phyloP scores from a whole-genome alignment of 2,797 vertebrate genomes.

The Adrianichthys oophorus region DNA sequence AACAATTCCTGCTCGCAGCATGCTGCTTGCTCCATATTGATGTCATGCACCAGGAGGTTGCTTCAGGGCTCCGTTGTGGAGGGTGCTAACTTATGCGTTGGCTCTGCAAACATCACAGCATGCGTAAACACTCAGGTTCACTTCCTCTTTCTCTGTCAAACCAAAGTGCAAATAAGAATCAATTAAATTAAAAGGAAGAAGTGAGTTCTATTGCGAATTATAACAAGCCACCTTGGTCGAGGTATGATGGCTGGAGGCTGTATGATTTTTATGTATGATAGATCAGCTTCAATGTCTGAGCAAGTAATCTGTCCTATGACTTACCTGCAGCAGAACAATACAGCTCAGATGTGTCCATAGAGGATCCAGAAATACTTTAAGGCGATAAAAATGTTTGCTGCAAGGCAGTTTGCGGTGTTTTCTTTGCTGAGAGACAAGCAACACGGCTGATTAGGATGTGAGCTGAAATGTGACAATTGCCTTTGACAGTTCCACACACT shows the following conservation, averaged over 20 bases:
- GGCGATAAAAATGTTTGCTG: constrained; percentile 58
- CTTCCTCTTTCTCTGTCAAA: constrained; percentile 63
- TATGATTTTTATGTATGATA: constrained; percentile 29
- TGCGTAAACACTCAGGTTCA: constrained; percentile 71
- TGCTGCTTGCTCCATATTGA: constrained; percentile 81
- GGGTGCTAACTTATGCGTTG: constrained; percentile 80
- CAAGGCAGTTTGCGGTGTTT: constrained; percentile 39
- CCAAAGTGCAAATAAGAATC: constrained; percentile 75
- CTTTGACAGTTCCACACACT: constrained; percentile 34
- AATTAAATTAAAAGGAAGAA: constrained; percentile 63
- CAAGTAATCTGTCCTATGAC: constrained; percentile 35
- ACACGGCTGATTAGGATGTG: constrained; percentile 37
- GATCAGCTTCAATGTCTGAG: constrained; percentile 42
- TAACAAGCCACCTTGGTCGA: constrained; percentile 61
- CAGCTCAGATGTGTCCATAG: constrained; percentile 28
- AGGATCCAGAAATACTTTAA: constrained; percentile 65
- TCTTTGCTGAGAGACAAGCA: constrained; percentile 35
- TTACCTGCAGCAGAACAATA: constrained; percentile 44
- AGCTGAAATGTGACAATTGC: constrained; percentile 49
- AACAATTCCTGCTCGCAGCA: constrained; percentile 73
- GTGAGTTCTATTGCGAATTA: constrained; percentile 38
- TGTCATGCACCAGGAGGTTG: constrained; percentile 67
- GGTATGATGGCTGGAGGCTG: constrained; percentile 72
- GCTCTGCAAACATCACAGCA: constrained; percentile 66
- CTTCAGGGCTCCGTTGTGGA: constrained; percentile 64